A percentile compares a stretch with the other conserved stretches of the same genome.
Conservation (phyloP, 2,888 invertebrate species). For the Sisyra terminalis region DNA sequence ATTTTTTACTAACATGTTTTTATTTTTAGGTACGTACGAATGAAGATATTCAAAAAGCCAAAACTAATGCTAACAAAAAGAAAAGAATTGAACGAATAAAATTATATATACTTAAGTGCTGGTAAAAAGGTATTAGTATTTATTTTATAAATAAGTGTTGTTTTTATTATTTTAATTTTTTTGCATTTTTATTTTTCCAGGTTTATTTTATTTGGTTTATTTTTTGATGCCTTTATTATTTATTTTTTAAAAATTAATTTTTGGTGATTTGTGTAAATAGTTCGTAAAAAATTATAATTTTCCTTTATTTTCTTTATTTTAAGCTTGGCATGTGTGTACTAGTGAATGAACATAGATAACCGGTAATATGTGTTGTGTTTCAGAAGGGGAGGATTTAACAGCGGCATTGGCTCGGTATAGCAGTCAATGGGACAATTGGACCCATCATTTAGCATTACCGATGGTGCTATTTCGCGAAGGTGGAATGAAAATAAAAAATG, state of each 20-base stretch:
- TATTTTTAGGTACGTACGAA: conserved; percentile 2
- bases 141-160: neutral
- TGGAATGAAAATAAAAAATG: conserved; percentile 23
- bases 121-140: neutral
- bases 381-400: conserved; percentile 47
- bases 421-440: conserved; percentile 57
- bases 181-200: neutral
- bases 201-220: neutral
- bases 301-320: conserved; percentile 2
- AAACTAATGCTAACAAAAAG: too few species aligned
- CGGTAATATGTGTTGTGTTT: too few species aligned
- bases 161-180: neutral
- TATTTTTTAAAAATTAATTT: neutral
- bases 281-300: conserved; percentile 3
- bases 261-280: neutral
- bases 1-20: neutral
- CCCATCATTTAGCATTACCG: conserved; percentile 56
- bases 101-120: neutral
- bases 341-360: too few species aligned
- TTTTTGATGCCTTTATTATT: neutral
- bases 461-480: conserved; percentile 42
- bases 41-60: neutral
- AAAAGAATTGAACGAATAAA: neutral
- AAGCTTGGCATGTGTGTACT: conserved; percentile 23
- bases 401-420: conserved; percentile 28